Evolutionary conservation across 92 coral and sea anemone genomes (phyloP).

Genomic region (Diadumene lineata): DNA sequence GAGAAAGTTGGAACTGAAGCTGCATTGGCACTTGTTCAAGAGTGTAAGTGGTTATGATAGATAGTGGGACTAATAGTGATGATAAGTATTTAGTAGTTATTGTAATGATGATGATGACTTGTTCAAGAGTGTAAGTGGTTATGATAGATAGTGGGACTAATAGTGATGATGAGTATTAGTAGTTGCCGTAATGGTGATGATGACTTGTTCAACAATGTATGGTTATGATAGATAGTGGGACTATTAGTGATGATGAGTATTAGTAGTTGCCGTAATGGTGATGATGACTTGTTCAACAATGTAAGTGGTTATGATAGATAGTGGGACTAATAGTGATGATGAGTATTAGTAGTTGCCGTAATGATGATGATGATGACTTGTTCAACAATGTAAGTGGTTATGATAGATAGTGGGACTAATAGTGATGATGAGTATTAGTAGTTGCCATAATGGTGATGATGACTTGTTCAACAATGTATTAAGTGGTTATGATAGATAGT

Average conservation of each 20-base stretch:
- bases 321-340: not conserved
- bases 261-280: not conserved
- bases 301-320: not conserved
- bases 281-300: not conserved
- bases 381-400: not conserved
- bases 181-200: not conserved
- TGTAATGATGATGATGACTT: not conserved
- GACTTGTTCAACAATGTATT: not conserved
- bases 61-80: not conserved
- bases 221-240: not conserved
- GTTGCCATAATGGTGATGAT: not conserved
- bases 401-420: not conserved
- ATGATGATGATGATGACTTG: not conserved
- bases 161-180: not conserved
- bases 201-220: not conserved
- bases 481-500: not conserved
- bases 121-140: no score
- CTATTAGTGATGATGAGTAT: not conserved
- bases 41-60: constrained; percentile 52
- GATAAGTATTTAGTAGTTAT: not conserved
- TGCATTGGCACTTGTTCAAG: constrained; percentile 51
- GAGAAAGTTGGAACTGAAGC: constrained; percentile 59
- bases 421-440: not conserved
- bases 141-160: not conserved
- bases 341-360: not conserved